Evolutionary conservation across 37 sponge, comb jelly and placozoan species (phyloP).

Genomic region (Beroe forskalii): DNA sequence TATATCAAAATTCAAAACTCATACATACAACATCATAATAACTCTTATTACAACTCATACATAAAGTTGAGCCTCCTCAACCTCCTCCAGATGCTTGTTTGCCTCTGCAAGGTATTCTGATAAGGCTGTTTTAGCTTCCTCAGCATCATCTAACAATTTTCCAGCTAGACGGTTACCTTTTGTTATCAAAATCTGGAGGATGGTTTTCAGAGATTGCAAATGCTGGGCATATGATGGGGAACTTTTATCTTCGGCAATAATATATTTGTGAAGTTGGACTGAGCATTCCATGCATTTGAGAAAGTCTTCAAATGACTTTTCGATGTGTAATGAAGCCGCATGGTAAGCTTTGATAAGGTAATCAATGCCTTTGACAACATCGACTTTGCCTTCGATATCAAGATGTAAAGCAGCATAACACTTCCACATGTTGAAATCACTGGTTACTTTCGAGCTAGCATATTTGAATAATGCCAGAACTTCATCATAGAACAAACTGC

Average conservation of each 20-base stretch:
- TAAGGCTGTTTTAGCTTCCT: not conserved
- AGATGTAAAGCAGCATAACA: constrained; percentile 24
- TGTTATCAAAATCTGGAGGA: constrained; percentile 47
- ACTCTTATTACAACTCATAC: too few relatives aligned
- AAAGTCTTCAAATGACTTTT: constrained; percentile 39
- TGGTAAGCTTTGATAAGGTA: constrained; percentile 64
- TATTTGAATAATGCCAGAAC: constrained; percentile 22
- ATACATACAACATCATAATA: too few relatives aligned
- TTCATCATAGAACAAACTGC: not conserved
- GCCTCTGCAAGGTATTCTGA: not conserved
- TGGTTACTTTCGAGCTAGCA: constrained; percentile 56
- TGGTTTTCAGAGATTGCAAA: constrained; percentile 35
- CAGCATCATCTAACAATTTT: not conserved
- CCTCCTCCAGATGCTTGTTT: constrained; percentile 4
- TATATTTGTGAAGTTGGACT: not conserved
- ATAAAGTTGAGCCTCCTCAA: constrained; percentile 12
- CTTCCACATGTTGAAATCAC: not conserved
- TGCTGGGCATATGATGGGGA: constrained; percentile 13
- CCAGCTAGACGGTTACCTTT: constrained; percentile 24
- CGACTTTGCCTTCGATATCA: not conserved
- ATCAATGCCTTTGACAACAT: constrained; percentile 25
- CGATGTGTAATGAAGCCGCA: constrained; percentile 8
- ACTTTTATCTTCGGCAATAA: not conserved
- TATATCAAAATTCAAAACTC: too few relatives aligned
- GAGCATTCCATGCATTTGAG: not conserved